A percentile compares a stretch with the other conserved stretches of the same genome.
phyloP scores from a whole-genome alignment of 2,113 vertebrate genomes.

The Hypomesus transpacificus region DNA sequence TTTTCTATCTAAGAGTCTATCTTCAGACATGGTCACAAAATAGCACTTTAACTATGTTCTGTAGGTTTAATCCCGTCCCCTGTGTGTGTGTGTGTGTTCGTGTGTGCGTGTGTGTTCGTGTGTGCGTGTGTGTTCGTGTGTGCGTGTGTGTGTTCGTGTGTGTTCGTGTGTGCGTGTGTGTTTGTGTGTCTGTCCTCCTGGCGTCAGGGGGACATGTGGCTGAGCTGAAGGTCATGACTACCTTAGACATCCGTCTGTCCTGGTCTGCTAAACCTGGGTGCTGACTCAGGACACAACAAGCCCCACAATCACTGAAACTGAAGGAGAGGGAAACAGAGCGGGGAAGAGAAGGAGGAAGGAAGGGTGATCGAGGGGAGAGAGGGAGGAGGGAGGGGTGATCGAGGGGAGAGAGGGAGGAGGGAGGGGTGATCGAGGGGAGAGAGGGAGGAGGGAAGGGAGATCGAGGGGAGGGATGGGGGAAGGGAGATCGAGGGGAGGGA shows the following conservation, averaged over 20 bases:
- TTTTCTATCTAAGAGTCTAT: constrained; percentile 13
- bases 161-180: no score
- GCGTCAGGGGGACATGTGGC: no score
- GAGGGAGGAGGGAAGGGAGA: not conserved
- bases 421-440: no score
- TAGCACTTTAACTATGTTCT: not conserved
- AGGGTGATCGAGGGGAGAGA: not conserved
- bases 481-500: not conserved
- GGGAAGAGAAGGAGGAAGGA: not conserved
- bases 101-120: not conserved
- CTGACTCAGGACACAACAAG: no score
- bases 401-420: not conserved
- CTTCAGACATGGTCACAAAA: not conserved
- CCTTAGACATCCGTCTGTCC: no score
- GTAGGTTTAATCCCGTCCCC: not conserved
- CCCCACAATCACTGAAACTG: no score
- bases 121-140: not conserved
- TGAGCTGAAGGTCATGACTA: no score
- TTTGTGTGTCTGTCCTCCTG: not conserved
- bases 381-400: not conserved
- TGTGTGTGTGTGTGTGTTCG: not conserved
- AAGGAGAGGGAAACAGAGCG: not conserved
- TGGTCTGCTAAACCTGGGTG: no score
- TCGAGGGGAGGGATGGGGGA: not conserved
- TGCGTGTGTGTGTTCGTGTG: not conserved